Percentiles rank a stretch among this genome's conserved stretches.
Evolutionary conservation across 2,888 invertebrate genomes (phyloP).

Genomic region (Trissolcus brochymenae): DNA sequence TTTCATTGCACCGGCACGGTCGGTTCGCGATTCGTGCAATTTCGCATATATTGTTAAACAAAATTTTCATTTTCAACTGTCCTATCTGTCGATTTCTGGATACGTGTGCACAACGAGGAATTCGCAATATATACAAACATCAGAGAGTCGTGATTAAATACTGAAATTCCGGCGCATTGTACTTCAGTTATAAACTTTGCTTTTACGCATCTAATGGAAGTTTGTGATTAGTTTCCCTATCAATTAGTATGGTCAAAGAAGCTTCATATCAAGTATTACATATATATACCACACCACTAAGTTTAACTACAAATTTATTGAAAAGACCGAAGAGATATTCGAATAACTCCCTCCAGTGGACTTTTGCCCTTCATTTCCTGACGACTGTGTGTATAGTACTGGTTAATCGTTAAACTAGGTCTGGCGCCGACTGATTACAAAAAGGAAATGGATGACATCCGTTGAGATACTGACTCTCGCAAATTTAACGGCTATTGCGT

Average conservation of each 20-base stretch:
- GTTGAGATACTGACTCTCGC: conserved; percentile 57
- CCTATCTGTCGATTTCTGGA: too few relatives aligned
- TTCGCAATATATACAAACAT: background rate
- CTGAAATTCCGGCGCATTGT: conserved; percentile 38
- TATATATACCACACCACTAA: conserved; percentile 4
- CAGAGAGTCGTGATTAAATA: conserved; percentile 39
- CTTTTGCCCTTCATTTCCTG: conserved; percentile 33
- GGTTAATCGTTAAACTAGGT: conserved; percentile 50
- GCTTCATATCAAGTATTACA: conserved; percentile 36
- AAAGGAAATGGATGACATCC: conserved; percentile 61
- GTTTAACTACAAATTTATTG: conserved; percentile 28
- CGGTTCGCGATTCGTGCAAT: too few relatives aligned
- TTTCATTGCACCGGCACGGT: too few relatives aligned
- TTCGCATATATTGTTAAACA: conserved; percentile 1
- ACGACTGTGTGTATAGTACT: conserved; percentile 15
- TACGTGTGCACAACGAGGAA: too few relatives aligned
- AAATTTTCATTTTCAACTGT: background rate
- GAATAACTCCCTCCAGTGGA: conserved; percentile 34
- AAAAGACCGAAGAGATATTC: conserved; percentile 39
- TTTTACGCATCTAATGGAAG: conserved; percentile 54
- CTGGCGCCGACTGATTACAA: conserved; percentile 59
- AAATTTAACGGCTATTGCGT: conserved; percentile 52
- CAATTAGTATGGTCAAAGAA: conserved; percentile 43
- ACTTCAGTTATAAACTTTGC: conserved; percentile 51
- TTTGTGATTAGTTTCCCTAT: conserved; percentile 51